A percentile compares a stretch with the other conserved stretches of the same genome.
These are phyloP conservation scores for Lineus longissimus DNA, from an alignment of 1,140 invertebrate species.

Conservation along the genomic window DNA sequence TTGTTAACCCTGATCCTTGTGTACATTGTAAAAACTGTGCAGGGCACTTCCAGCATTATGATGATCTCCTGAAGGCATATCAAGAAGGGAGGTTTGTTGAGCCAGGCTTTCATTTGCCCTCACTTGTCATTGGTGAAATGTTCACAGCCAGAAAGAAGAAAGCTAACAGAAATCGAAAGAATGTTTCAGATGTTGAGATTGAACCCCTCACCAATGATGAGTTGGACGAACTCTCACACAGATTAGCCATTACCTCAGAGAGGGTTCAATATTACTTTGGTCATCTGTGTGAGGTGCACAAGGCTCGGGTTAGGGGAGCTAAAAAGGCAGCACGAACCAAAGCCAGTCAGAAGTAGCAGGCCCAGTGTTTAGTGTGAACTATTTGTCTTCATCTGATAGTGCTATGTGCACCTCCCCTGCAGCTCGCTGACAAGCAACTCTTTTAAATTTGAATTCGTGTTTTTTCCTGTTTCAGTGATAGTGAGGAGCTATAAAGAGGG, in stretches of 20 bases:
- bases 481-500: too few relatives aligned
- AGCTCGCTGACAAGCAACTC: too few relatives aligned
- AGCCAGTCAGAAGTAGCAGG: not conserved
- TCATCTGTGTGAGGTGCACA: slow-evolving; percentile 1
- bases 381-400: too few relatives aligned
- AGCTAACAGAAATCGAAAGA: too few relatives aligned
- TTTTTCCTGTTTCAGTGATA: too few relatives aligned
- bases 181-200: too few relatives aligned
- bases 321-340: not conserved
- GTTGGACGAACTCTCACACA: not conserved
- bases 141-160: too few relatives aligned
- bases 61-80: not conserved
- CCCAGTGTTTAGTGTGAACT: too few relatives aligned
- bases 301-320: not conserved
- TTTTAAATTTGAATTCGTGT: too few relatives aligned
- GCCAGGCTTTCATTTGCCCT: not conserved
- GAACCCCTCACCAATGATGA: not conserved
- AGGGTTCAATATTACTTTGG: not conserved
- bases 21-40: not conserved
- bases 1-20: not conserved
- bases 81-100: not conserved
- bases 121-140: too few relatives aligned
- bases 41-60: not conserved
- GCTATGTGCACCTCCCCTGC: too few relatives aligned
- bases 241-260: not conserved